Percentiles rank a stretch among this genome's conserved stretches.
phyloP scores from a whole-genome alignment of 2,888 invertebrate species.

The Ernsta delagoae region DNA sequence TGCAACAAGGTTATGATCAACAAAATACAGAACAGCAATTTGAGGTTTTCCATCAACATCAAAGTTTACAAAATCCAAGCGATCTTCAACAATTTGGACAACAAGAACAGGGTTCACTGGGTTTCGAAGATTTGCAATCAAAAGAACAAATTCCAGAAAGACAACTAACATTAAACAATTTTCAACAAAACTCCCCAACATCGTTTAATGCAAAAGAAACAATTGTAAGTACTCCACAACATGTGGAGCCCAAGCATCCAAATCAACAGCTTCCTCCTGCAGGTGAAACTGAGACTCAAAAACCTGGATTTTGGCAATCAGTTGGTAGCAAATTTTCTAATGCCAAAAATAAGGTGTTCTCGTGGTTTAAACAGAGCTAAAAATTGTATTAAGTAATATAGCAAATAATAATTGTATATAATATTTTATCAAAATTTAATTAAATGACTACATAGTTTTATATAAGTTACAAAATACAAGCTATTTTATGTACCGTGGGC shows the following conservation, averaged over 20 bases:
- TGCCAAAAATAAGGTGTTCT: constrained; percentile 80
- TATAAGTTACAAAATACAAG: no score
- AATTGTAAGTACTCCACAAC: neutral
- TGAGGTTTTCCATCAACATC: constrained; percentile 38
- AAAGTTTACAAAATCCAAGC: constrained; percentile 3
- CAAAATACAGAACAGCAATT: constrained; percentile 45
- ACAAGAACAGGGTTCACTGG: constrained; percentile 13
- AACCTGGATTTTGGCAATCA: constrained; percentile 84
- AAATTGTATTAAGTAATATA: neutral
- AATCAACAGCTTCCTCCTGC: constrained; percentile 41
- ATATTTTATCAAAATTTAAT: no score
- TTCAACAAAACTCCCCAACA: neutral
- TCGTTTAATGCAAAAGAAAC: neutral
- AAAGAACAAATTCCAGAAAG: constrained; percentile 1
- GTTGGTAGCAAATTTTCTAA: constrained; percentile 79
- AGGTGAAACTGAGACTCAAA: constrained; percentile 56
- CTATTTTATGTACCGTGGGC: no score
- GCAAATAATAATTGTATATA: neutral
- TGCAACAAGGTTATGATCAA: constrained; percentile 40
- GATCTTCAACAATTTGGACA: constrained; percentile 13
- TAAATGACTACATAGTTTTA: no score
- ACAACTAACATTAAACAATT: neutral
- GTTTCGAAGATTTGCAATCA: constrained; percentile 11
- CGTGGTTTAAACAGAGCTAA: constrained; percentile 73
- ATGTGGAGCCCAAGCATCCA: neutral